Conservation (phyloP, 2,888 invertebrate genomes). For the Morpho achilles region DNA sequence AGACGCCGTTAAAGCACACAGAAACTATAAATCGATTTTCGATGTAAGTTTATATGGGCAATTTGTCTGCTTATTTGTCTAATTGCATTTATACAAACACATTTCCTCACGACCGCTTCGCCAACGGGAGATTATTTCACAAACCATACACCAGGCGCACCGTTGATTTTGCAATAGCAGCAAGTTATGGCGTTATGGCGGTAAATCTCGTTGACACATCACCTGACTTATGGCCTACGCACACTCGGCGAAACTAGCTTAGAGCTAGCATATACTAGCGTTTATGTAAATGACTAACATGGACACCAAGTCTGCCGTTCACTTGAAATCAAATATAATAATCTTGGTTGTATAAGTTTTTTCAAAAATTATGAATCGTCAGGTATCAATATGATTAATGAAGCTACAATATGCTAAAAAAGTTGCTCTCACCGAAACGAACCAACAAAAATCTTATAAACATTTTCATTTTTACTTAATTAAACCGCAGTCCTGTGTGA, state of each 20-base stretch:
- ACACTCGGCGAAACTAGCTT: conserved; percentile 8
- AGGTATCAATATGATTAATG: no score
- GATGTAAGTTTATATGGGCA: not conserved
- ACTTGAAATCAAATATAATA: no score
- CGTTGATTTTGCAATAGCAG: conserved; percentile 49
- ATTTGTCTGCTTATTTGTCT: conserved; percentile 9
- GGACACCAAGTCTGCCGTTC: no score
- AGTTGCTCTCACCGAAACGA: no score
- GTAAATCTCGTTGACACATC: conserved; percentile 56
- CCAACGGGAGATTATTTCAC: conserved; percentile 20
- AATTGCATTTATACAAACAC: conserved; percentile 12
- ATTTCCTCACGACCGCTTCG: conserved; percentile 16
- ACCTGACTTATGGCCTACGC: conserved; percentile 44
- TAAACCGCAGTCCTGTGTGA: no score
- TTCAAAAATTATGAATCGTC: no score
- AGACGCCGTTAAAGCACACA: no score
- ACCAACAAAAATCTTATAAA: no score
- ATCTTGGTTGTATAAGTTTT: no score
- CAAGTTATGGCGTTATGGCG: conserved; percentile 46
- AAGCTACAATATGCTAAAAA: no score
- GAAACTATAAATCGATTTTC: no score
- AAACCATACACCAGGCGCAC: conserved; percentile 15
- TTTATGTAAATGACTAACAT: not conserved
- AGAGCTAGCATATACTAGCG: conserved; percentile 2
- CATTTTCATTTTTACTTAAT: no score